phyloP scores from a whole-genome alignment of 2,888 invertebrate genomes.

The Polymixis lichenea region DNA sequence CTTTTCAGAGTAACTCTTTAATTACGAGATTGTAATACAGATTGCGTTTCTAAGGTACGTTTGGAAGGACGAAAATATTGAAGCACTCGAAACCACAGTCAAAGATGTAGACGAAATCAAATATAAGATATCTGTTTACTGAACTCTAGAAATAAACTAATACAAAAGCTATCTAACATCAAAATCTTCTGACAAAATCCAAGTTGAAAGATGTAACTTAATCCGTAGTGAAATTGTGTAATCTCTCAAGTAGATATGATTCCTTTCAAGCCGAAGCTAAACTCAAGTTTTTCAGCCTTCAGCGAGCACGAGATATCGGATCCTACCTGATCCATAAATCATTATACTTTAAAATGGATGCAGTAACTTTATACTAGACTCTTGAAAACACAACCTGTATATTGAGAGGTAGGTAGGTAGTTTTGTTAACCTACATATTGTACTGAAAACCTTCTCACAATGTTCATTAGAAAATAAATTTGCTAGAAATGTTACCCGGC shows the following conservation, averaged over 20 bases:
- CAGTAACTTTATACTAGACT: conserved; percentile 8
- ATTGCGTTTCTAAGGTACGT: not conserved
- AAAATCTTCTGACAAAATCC: conserved; percentile 35
- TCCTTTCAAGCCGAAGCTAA: conserved; percentile 44
- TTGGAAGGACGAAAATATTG: not conserved
- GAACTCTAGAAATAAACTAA: conserved; percentile 13
- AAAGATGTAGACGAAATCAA: conserved; percentile 11
- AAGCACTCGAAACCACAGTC: not conserved
- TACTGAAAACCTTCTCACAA: conserved; percentile 8
- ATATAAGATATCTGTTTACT: conserved; percentile 20
- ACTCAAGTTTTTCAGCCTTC: conserved; percentile 39
- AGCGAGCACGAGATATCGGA: conserved; percentile 26
- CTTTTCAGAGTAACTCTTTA: not conserved
- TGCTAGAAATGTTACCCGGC: conserved; percentile 12
- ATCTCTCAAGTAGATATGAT: conserved; percentile 52
- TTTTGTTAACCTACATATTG: not conserved
- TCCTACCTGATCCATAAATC: conserved; percentile 31
- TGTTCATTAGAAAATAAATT: conserved; percentile 33
- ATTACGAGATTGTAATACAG: conserved; percentile 3
- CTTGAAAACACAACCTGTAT: not conserved
- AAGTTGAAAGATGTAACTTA: conserved; percentile 43
- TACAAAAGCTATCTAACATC: conserved; percentile 36
- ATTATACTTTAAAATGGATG: conserved; percentile 26
- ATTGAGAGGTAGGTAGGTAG: not conserved
- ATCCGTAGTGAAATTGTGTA: conserved; percentile 46